Conservation (phyloP, 1,140 invertebrate species). For the Oreohelix idahoensis region DNA sequence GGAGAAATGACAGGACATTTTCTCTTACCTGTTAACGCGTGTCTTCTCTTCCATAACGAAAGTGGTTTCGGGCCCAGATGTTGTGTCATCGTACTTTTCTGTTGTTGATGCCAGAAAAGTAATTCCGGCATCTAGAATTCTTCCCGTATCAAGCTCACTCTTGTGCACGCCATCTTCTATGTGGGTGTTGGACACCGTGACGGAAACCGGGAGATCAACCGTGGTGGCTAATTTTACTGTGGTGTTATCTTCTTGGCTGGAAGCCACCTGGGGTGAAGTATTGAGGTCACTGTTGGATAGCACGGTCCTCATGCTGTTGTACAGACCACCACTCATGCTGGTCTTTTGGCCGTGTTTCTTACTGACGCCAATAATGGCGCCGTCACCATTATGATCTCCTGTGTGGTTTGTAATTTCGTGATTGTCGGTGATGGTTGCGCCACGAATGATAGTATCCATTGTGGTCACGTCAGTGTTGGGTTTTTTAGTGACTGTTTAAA, state of each 20-base stretch:
- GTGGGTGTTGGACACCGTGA: too few species aligned
- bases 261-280: not conserved
- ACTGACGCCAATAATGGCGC: not conserved
- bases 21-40: too few species aligned
- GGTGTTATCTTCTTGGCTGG: constrained; percentile 3
- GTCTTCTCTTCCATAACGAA: too few species aligned
- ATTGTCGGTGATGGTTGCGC: not conserved
- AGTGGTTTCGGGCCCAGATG: too few species aligned
- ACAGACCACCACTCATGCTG: not conserved
- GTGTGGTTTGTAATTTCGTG: too few species aligned
- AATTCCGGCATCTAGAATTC: too few species aligned
- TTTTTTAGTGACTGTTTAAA: not conserved
- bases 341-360: not conserved
- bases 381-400: not conserved
- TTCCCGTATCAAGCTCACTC: too few species aligned
- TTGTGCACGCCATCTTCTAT: not conserved
- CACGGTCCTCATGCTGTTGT: not conserved
- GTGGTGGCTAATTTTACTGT: not conserved
- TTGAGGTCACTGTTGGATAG: not conserved
- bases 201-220: not conserved
- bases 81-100: too few species aligned
- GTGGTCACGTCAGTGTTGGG: not conserved
- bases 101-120: too few species aligned
- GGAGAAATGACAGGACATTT: too few species aligned
- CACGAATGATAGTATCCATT: not conserved